These are phyloP conservation scores for Argyrosomus japonicus DNA, from an alignment of 2,113 vertebrate genomes.

Conservation along the genomic window DNA sequence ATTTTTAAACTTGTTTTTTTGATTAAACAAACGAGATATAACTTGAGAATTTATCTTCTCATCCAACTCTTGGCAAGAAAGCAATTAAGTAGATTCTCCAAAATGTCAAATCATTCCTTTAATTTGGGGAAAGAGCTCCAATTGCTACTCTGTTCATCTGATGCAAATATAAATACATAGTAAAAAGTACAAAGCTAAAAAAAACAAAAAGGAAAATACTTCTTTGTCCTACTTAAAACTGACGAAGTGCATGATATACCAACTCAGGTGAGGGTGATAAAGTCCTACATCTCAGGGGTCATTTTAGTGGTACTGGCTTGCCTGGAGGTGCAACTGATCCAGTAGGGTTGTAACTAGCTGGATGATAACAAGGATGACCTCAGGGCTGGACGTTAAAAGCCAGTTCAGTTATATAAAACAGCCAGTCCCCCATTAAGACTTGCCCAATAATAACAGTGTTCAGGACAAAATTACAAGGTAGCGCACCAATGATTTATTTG, in stretches of 20 bases:
- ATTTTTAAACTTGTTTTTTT: neutral
- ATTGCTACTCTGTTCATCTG: neutral
- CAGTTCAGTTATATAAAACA: neutral
- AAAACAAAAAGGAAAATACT: neutral
- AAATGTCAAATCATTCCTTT: neutral
- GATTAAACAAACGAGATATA: neutral
- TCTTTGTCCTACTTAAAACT: neutral
- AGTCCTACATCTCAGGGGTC: neutral
- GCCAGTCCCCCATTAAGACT: neutral
- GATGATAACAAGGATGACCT: conserved; percentile 22
- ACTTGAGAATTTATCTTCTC: neutral
- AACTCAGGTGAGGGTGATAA: neutral
- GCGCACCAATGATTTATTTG: conserved; percentile 14
- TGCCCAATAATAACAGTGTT: conserved; percentile 36
- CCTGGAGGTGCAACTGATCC: conserved; percentile 9
- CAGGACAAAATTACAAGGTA: conserved; percentile 46
- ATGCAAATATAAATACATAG: neutral
- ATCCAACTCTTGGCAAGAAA: neutral
- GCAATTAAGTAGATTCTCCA: neutral
- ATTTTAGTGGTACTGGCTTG: conserved; percentile 12
- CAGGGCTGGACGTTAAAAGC: conserved; percentile 1
- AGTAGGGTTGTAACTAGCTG: conserved; percentile 19
- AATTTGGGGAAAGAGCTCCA: neutral
- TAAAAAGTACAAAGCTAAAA: neutral
- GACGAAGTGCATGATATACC: neutral